These are phyloP conservation scores for Drosophila anceps DNA, from an alignment of 2,888 invertebrate species.

Conservation along the genomic window DNA sequence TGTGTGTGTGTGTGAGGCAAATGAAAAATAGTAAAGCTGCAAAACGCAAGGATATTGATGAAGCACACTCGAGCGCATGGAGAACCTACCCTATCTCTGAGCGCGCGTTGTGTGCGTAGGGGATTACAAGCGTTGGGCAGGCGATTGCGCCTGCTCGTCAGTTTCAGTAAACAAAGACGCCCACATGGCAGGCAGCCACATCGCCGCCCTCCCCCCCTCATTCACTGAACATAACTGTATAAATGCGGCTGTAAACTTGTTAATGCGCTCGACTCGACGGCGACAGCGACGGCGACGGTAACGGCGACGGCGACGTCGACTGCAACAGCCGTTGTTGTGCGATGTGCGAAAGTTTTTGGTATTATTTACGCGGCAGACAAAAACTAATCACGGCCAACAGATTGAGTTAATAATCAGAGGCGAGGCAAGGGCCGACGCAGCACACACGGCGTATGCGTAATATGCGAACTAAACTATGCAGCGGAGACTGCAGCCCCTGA, in stretches of 20 bases:
- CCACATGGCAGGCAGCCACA: background rate
- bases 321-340: background rate
- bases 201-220: background rate
- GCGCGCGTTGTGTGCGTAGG: constrained; percentile 51
- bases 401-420: constrained; percentile 17
- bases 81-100: constrained; percentile 31
- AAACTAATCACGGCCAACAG: constrained; percentile 51
- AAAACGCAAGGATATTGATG: constrained; percentile 81
- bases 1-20: constrained; percentile 36
- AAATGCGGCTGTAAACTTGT: constrained; percentile 82
- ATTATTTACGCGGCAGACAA: constrained; percentile 49
- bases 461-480: background rate
- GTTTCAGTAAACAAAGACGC: constrained; percentile 54
- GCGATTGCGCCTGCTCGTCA: constrained; percentile 52
- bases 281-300: constrained; percentile 7
- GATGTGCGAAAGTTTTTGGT: constrained; percentile 41
- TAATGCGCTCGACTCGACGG: constrained; percentile 49
- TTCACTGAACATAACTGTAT: constrained; percentile 67
- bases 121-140: constrained; percentile 50
- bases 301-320: background rate
- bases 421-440: no score
- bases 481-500: background rate
- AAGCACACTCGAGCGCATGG: constrained; percentile 74
- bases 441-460: constrained; percentile 49
- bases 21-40: constrained; percentile 66